Evolutionary conservation across 2,888 invertebrate genomes (phyloP).

Genomic region (Limnephilus marmoratus): DNA sequence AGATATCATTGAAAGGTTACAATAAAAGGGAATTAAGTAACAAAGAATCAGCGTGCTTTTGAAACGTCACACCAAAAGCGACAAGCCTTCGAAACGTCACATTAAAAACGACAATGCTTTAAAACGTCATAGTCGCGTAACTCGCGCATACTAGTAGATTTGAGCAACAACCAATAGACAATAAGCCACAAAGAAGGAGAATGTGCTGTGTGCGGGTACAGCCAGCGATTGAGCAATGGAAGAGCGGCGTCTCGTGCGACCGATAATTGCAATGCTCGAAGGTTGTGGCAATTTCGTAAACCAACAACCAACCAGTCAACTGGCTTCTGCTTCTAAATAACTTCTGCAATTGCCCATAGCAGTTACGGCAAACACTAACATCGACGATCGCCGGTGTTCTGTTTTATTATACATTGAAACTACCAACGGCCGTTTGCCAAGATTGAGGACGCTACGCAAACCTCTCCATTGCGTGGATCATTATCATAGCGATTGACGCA

Average conservation of each 20-base stretch:
- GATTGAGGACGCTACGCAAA: not conserved
- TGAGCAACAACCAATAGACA: not conserved
- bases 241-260: constrained; percentile 27
- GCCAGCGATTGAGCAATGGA: not conserved
- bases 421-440: not conserved
- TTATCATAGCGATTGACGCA: not conserved
- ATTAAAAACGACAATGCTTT: too few relatives aligned
- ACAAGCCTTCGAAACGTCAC: too few relatives aligned
- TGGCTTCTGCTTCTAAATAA: not conserved
- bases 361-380: not conserved
- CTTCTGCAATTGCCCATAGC: not conserved
- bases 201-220: not conserved
- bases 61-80: too few relatives aligned
- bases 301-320: not conserved
- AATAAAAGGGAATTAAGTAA: too few relatives aligned
- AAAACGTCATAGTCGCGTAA: not conserved
- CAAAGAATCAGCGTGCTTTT: not conserved
- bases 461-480: not conserved
- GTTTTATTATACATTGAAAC: not conserved
- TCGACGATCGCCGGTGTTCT: not conserved
- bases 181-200: not conserved
- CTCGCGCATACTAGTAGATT: too few relatives aligned
- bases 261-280: constrained; percentile 31
- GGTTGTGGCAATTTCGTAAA: constrained; percentile 19
- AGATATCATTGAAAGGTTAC: too few relatives aligned